phyloP scores from a whole-genome alignment of 2,888 invertebrate genomes.

The Calameuta pallipes region DNA sequence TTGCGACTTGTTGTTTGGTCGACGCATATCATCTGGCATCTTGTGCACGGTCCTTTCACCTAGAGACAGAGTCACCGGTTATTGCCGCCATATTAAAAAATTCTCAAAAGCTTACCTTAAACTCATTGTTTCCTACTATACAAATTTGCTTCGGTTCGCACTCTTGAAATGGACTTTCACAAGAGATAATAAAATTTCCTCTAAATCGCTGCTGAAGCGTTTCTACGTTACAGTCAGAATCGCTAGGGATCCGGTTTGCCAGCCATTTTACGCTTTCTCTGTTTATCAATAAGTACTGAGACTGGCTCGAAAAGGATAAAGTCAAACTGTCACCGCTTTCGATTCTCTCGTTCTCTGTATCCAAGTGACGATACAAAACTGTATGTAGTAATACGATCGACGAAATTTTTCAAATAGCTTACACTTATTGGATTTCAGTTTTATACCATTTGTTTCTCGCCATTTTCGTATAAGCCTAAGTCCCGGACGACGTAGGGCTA shows the following conservation, averaged over 20 bases:
- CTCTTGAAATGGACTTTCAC: conserved; percentile 81
- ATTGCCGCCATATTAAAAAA: conserved; percentile 15
- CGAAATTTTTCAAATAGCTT: neutral
- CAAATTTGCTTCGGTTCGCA: conserved; percentile 57
- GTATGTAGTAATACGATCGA: too few species aligned
- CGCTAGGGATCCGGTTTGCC: conserved; percentile 68
- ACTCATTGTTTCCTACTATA: conserved; percentile 77
- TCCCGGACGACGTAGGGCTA: conserved; percentile 76
- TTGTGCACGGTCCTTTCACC: conserved; percentile 84
- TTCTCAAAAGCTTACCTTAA: conserved; percentile 69
- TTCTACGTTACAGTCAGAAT: conserved; percentile 68
- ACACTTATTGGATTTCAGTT: conserved; percentile 16
- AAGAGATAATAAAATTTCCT: conserved; percentile 88
- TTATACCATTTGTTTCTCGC: conserved; percentile 35
- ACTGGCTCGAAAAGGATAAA: conserved; percentile 82
- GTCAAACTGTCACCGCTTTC: too few species aligned
- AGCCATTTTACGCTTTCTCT: conserved; percentile 82
- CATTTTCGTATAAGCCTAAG: conserved; percentile 71
- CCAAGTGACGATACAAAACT: conserved; percentile 23
- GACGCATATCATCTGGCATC: conserved; percentile 97
- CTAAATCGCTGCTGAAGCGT: conserved; percentile 84
- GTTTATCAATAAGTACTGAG: conserved; percentile 87
- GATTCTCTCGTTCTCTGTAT: too few species aligned
- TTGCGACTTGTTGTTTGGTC: conserved; percentile 87
- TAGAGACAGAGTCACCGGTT: conserved; percentile 54